phyloP scores from a whole-genome alignment of 2,888 invertebrate species.

The Dicranocentrus wangi region DNA sequence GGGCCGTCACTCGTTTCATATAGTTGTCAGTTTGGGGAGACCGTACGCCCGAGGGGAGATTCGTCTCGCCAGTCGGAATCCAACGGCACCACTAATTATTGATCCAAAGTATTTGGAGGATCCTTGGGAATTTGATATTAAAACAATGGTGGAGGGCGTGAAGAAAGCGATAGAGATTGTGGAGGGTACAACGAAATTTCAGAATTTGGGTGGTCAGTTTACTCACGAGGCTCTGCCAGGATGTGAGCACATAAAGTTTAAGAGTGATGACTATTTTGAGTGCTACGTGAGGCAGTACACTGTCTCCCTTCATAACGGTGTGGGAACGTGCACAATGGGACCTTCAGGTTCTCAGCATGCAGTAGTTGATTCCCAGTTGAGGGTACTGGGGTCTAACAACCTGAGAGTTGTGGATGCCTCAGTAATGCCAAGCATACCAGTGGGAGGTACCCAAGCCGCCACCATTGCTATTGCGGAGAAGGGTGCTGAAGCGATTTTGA shows the following conservation, averaged over 20 bases:
- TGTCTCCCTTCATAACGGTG: slow-evolving; percentile 35
- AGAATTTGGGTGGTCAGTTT: slow-evolving; percentile 39
- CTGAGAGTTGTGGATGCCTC: slow-evolving; percentile 64
- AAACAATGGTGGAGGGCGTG: slow-evolving; percentile 62
- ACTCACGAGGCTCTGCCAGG: slow-evolving; percentile 53
- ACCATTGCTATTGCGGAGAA: slow-evolving; percentile 61
- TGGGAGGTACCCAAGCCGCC: slow-evolving; percentile 36
- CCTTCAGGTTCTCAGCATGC: slow-evolving; percentile 18
- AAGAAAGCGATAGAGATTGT: slow-evolving; percentile 54
- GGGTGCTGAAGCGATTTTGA: slow-evolving; percentile 51
- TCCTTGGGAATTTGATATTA: slow-evolving; percentile 56
- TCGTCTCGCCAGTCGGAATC: slow-evolving; percentile 32
- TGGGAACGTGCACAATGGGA: slow-evolving; percentile 61
- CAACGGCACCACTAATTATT: slow-evolving; percentile 41
- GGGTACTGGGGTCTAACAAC: slow-evolving; percentile 39
- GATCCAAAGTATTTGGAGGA: slow-evolving; percentile 68
- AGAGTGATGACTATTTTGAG: slow-evolving; percentile 61
- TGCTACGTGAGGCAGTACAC: slow-evolving; percentile 52
- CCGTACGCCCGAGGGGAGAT: slow-evolving; percentile 66
- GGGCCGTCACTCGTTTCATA: slow-evolving; percentile 61
- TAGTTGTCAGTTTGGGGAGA: slow-evolving; percentile 50
- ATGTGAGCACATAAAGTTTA: slow-evolving; percentile 42
- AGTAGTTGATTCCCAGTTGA: slow-evolving; percentile 56
- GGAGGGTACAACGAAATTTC: slow-evolving; percentile 54
- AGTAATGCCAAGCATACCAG: slow-evolving; percentile 58